phyloP scores from a whole-genome alignment of 2,888 invertebrate genomes.

The Candidula unifasciata region DNA sequence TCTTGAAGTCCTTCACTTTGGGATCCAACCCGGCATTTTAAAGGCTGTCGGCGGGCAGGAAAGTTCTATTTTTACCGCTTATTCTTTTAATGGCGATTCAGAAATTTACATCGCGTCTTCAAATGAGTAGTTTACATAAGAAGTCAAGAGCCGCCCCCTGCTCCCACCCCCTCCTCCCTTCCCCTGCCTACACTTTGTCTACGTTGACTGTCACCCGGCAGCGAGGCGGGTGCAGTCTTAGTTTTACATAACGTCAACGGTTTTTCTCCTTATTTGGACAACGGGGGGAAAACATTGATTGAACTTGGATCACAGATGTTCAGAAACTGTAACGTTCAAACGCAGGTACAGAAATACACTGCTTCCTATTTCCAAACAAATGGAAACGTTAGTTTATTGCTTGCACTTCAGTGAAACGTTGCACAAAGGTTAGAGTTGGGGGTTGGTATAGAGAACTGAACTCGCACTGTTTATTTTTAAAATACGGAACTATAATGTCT shows the following conservation, averaged over 20 bases:
- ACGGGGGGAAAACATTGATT: background rate
- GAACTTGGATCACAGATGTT: background rate
- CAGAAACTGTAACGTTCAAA: background rate
- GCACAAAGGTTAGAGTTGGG: too few relatives aligned
- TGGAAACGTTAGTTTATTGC: background rate
- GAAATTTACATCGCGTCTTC: background rate
- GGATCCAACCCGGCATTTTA: background rate
- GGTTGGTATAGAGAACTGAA: too few relatives aligned
- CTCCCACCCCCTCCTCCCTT: background rate
- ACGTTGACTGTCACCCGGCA: constrained; percentile 17
- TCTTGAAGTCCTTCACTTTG: background rate
- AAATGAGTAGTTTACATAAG: background rate
- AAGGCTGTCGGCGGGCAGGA: background rate
- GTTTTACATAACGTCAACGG: background rate
- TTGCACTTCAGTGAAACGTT: too few relatives aligned
- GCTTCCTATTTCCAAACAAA: background rate
- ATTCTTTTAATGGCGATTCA: too few relatives aligned
- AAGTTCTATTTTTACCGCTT: background rate
- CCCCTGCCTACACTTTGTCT: background rate
- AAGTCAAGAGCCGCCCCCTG: background rate
- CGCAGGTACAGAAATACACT: background rate
- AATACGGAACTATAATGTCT: too few relatives aligned
- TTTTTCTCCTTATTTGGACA: constrained; percentile 19
- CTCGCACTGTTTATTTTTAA: too few relatives aligned
- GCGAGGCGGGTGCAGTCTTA: constrained; percentile 10